Base-by-base conservation (phyloP, 2,113 vertebrate genomes). In the Eira barbara region DNA sequence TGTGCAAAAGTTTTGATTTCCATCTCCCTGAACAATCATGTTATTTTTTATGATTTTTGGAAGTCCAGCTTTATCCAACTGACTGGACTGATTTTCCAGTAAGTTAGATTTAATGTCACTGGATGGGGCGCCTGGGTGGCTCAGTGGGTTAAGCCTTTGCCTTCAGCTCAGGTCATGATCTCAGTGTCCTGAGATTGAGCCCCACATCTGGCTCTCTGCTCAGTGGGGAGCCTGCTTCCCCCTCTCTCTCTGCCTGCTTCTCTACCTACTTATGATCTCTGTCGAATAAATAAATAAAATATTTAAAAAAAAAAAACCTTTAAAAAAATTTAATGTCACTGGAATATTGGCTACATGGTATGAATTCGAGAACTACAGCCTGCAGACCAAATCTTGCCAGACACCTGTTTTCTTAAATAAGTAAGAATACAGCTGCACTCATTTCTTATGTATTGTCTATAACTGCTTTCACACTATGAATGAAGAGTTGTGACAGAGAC, bases 1-100 rank as follows among this genome's bases (percentile, higher is more conserved):
- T 45, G 7, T 63, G 47, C 14, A 73, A 79, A 61, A 18, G 5
- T 29, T 18, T 15, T 47, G 7, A 90, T 78, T 97, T 82, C n/a
- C n/a, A 23, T 45, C 65, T 69, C 55, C 7, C 6, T 69, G 89
- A 36, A 23, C 0, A 55, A 42, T 80, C 34, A 65, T 23, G 1
- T 52, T 93, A 83, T 96, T 83, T 85, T 93, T 97, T 92, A 74
- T 89, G 20, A 65, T 49, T 89, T 76, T 11, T 9, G 36, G 20
- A 20, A 39, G 2, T 74, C n/a, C 20, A n/a, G 8, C 6, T 76
- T 29, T 97, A 74, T 29, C 34, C n/a, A 80, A 6, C 57, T 78
- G 2, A 0, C 80, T n/a, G 3, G 21, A 79, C 12, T 94, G 29
- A 52, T 96, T 88, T 93, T 67, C 42, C 21, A 82, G 2, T 57